These are phyloP conservation scores for Andrena cerasifolii DNA, from an alignment of 1,140 invertebrate species.

Conservation along the genomic window DNA sequence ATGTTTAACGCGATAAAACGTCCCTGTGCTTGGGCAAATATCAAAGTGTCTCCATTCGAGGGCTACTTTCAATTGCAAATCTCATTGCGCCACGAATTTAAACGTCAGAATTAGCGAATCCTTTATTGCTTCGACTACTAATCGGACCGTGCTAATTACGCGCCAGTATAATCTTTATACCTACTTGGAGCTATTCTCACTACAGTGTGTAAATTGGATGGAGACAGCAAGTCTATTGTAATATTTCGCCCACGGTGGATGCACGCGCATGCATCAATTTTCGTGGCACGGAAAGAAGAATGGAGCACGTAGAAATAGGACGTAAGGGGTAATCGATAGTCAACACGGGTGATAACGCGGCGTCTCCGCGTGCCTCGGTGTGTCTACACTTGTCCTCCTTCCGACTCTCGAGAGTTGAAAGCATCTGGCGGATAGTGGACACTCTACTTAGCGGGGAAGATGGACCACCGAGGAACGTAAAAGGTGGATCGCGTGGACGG, in stretches of 20 bases:
- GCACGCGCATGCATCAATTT: slow-evolving; percentile 21
- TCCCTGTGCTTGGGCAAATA: not conserved
- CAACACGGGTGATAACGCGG: slow-evolving; percentile 38
- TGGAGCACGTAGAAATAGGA: slow-evolving; percentile 15
- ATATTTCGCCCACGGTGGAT: slow-evolving; percentile 3
- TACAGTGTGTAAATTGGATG: no score
- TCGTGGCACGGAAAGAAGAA: not conserved
- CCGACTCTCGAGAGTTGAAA: slow-evolving; percentile 60
- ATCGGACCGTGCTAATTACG: no score
- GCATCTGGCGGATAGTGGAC: slow-evolving; percentile 71
- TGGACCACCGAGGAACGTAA: slow-evolving; percentile 36
- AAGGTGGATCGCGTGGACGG: slow-evolving; percentile 25
- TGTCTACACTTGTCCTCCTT: slow-evolving; percentile 56
- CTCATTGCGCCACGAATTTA: no score
- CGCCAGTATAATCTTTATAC: no score
- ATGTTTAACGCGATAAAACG: not conserved
- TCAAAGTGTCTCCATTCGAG: no score
- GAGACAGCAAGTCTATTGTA: no score
- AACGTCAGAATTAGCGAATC: no score
- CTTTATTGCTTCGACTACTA: no score
- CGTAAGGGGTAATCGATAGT: slow-evolving; percentile 46
- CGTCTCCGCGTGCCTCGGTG: slow-evolving; percentile 14
- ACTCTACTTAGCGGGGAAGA: slow-evolving; percentile 67
- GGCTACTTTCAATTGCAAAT: no score
- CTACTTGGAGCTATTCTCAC: no score